Conservation (phyloP, 2,888 invertebrate genomes). For the Eutolmus rufibarbis region DNA sequence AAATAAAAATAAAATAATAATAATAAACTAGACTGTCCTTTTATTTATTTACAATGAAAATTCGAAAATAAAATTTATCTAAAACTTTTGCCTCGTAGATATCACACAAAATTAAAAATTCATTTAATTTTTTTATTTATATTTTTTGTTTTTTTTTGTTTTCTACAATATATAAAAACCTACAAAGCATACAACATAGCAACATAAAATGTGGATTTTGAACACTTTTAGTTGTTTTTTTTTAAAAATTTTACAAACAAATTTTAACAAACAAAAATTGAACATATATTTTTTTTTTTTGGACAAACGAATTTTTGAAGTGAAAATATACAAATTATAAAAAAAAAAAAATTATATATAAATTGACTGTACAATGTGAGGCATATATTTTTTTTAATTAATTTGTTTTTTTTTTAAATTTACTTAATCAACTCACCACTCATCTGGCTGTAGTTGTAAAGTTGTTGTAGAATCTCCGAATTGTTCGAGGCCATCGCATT, state of each 20-base stretch:
- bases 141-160: too few relatives aligned
- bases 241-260: neutral
- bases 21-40: neutral
- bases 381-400: neutral
- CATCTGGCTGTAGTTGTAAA: slow-evolving; percentile 60
- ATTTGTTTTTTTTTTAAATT: neutral
- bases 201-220: neutral
- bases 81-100: neutral
- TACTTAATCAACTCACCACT: slow-evolving; percentile 58
- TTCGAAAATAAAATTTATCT: neutral
- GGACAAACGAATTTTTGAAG: neutral
- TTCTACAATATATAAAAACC: neutral
- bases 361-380: neutral
- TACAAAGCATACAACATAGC: neutral
- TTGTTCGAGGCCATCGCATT: slow-evolving; percentile 38
- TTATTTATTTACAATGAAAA: neutral
- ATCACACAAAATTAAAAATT: neutral
- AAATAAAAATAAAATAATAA: too few relatives aligned
- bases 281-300: neutral
- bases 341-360: neutral
- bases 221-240: neutral
- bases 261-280: neutral
- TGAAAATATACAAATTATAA: neutral
- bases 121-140: neutral
- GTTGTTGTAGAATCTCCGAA: slow-evolving; percentile 57